phyloP scores from a whole-genome alignment of 1,140 invertebrate genomes.

The Mycetomoellerius zeteki region DNA sequence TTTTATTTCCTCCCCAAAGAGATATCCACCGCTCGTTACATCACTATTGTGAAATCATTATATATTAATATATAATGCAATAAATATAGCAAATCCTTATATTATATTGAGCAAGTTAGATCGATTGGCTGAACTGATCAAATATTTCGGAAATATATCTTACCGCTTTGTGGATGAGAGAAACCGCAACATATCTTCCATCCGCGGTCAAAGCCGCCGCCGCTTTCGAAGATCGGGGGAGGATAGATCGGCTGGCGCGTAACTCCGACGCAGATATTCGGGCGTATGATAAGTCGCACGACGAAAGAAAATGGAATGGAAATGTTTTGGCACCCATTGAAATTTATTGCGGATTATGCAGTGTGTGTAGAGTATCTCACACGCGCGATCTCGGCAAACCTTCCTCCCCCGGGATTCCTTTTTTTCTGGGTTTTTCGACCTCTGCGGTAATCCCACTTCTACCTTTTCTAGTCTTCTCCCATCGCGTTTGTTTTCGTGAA shows the following conservation, averaged over 20 bases:
- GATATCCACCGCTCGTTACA: neutral
- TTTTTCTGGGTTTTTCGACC: neutral
- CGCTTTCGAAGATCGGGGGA: neutral
- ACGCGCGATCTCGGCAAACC: neutral
- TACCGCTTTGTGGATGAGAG: conserved; percentile 1
- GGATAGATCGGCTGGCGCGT: conserved; percentile 37
- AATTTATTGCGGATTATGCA: conserved; percentile 64
- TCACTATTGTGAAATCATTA: neutral
- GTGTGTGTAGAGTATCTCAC: neutral
- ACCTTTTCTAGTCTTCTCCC: neutral
- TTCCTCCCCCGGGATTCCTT: neutral
- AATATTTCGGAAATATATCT: conserved; percentile 38
- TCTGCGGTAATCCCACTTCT: neutral
- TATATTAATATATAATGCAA: neutral
- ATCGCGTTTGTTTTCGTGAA: neutral
- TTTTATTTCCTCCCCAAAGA: neutral
- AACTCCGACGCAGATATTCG: neutral
- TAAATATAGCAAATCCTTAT: neutral
- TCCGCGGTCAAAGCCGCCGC: conserved; percentile 23
- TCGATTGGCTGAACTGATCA: neutral
- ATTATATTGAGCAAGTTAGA: neutral
- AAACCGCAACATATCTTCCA: conserved; percentile 21
- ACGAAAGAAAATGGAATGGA: conserved; percentile 28
- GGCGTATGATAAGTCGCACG: conserved; percentile 35
- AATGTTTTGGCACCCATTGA: conserved; percentile 44